Evolutionary conservation across 2,797 vertebrate species (phyloP), one percentile per base, ranked within the genome.

Genomic region (Tauraco hartlaubi): DNA sequence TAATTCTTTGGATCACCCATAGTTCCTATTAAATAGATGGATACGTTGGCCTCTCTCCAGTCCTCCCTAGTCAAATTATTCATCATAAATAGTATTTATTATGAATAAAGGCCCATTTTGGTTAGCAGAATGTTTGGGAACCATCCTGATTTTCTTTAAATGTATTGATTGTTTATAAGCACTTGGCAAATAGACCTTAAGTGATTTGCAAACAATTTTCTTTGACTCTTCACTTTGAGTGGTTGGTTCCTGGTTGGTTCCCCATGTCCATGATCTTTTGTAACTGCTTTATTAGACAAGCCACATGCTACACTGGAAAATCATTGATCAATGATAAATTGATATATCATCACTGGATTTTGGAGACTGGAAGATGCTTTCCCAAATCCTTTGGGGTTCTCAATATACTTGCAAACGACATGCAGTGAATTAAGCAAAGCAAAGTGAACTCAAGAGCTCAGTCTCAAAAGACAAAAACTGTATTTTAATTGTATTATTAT

Each of bases 11-110:
- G 87, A 92, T 90, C 88, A 92, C 41, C 59, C 48, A 59, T 19
- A 77, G 80, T 84, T 96, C 17, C 7, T 95, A 94, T 93, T 96
- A 96, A 95, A 77, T 85, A 95, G 92, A 95, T 95, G 95, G 93
- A 93, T 92, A 90, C 52, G 54, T 8, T 96, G 95, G 96, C 94
- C 9, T 87, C 33, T 92, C 44, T 93, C 96, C 96, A 96, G 96
- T 95, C 43, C 94, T 95, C 31, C 33, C 77, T 67, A 69, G 91
- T 87, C 90, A 92, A 94, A 96, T 90, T 96, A 96, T 71, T 92
- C 71, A 95, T 87, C 80, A 93, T 82, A 93, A 93, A 88, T 61
- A 94, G 74, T 56, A 89, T 96, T 93, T 95, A 92, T 93, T 46
- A 89, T 33, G 52, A 93, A 93, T 94, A 96, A 92, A 96, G 67